These are phyloP conservation scores for Trogon surrucura DNA, from an alignment of 2,113 vertebrate species.

Conservation along the genomic window DNA sequence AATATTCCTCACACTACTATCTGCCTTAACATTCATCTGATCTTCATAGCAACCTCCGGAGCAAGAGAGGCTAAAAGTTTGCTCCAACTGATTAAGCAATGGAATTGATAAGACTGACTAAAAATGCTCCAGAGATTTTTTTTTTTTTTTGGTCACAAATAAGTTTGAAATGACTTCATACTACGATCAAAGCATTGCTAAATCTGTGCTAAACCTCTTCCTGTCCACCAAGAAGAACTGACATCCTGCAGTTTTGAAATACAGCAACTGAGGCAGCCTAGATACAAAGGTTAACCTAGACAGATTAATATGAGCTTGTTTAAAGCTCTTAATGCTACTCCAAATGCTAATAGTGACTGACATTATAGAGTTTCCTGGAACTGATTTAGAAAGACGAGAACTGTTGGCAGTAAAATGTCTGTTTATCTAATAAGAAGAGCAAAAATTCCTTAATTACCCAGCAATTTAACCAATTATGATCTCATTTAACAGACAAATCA, in stretches of 20 bases:
- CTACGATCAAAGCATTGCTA: slow-evolving; percentile 2
- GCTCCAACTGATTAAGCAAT: neutral
- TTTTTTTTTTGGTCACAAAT: neutral
- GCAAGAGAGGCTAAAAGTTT: neutral
- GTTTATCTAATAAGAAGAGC: slow-evolving; percentile 45
- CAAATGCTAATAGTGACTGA: slow-evolving; percentile 56
- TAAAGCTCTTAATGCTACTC: slow-evolving; percentile 62
- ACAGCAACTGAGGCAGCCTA: slow-evolving; percentile 27
- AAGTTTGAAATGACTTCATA: slow-evolving; percentile 12
- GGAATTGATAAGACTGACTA: neutral
- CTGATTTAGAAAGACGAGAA: slow-evolving; percentile 44
- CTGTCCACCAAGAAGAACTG: slow-evolving; percentile 25
- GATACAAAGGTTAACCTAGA: slow-evolving; percentile 48
- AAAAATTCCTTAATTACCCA: slow-evolving; percentile 13
- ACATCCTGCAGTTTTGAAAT: slow-evolving; percentile 24
- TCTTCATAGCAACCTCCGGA: neutral
- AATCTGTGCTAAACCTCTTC: slow-evolving; percentile 29
- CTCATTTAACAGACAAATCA: slow-evolving; percentile 14
- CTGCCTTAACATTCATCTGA: neutral
- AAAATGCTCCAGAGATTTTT: neutral
- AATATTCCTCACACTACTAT: neutral
- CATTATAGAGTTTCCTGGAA: slow-evolving; percentile 53
- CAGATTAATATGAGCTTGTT: slow-evolving; percentile 54
- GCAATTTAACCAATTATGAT: slow-evolving; percentile 25
- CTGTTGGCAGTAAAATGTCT: slow-evolving; percentile 10